A percentile compares a stretch with the other conserved stretches of the same genome.
Conservation (phyloP, 2,888 invertebrate genomes). For the Brenthis daphne region DNA sequence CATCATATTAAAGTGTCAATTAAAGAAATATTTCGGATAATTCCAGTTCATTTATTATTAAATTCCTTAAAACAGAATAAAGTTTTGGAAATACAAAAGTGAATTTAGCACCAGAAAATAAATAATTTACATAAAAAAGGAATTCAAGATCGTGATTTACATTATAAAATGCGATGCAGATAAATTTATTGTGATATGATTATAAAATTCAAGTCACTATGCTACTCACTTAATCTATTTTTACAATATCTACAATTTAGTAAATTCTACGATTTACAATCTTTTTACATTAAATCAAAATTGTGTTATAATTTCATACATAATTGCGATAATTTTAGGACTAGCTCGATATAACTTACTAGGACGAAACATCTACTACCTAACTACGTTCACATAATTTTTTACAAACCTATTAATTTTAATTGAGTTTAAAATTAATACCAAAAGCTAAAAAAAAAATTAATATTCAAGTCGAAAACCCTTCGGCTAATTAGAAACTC, state of each 20-base stretch:
- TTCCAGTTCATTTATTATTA: too few relatives aligned
- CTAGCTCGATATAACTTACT: conserved; percentile 79
- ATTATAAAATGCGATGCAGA: conserved; percentile 55
- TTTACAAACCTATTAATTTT: conserved; percentile 60
- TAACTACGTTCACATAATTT: conserved; percentile 68
- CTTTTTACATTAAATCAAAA: conserved; percentile 53
- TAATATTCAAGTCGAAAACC: conserved; percentile 35
- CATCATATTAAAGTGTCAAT: too few relatives aligned
- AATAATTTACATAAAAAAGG: conserved; percentile 39
- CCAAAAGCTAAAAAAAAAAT: conserved; percentile 35
- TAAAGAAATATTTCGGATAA: too few relatives aligned
- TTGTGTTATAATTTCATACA: conserved; percentile 43
- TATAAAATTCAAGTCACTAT: conserved; percentile 77
- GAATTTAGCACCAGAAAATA: conserved; percentile 58
- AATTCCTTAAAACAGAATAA: background rate
- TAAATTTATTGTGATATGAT: conserved; percentile 75
- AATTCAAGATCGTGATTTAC: conserved; percentile 42
- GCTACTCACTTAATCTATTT: conserved; percentile 57
- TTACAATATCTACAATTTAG: conserved; percentile 76
- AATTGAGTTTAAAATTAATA: conserved; percentile 31
- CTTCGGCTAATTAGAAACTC: conserved; percentile 38
- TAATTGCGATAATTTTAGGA: conserved; percentile 70
- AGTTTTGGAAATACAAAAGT: background rate
- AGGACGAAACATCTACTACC: conserved; percentile 74
- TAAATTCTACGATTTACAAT: conserved; percentile 45